Evolutionary conservation across 2,113 vertebrate species (phyloP), one percentile per base, ranked within the genome.

Genomic region (Bujurquina vittata): DNA sequence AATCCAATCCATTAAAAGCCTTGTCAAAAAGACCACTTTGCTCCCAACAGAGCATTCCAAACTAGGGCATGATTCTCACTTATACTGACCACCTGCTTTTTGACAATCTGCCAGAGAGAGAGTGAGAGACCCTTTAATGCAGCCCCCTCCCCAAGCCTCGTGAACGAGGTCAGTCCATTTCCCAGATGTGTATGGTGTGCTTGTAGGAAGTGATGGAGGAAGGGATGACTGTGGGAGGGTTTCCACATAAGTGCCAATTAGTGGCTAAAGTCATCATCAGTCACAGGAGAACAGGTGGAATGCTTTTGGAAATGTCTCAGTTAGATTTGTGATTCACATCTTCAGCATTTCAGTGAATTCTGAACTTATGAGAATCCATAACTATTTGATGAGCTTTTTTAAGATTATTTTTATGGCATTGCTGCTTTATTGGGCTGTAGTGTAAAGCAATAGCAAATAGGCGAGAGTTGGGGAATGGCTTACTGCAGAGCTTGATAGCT

Each of bases 1-100:
- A 88, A 75, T 80, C 40, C 81, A 55, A 88, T 91, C 89, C 92
- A 94, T 94, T 94, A 94, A 91, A 92, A 85, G 63, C 60, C 84
- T 89, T 94, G 88, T 92, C 89, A 91, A 90, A 72, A 92, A 81
- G 73, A 87, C 77, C 73, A 72, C 77, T 88, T 73, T 76, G 84
- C 63, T 95, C 94, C 93, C 94, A 85, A 79, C 72, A 91, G 94
- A 92, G 90, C 49, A 15, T 52, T 63, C 78, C 85, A 87, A 94
- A 91, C 86, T 94, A 94, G 94, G 93, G 85, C 94, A 94, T 84
- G 91, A 89, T 89, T 95, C 93, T 94, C 92, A 94, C 93, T 91
- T 89, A 89, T 77, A 93, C 89, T 92, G 92, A 92, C 93, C 93
- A 93, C 87, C 91, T 20, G 74, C 84, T 80, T 89, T 88, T 88